Evolutionary conservation across 2,113 vertebrate genomes (phyloP), one percentile per base, ranked within the genome.

Genomic region (Calcarius ornatus): DNA sequence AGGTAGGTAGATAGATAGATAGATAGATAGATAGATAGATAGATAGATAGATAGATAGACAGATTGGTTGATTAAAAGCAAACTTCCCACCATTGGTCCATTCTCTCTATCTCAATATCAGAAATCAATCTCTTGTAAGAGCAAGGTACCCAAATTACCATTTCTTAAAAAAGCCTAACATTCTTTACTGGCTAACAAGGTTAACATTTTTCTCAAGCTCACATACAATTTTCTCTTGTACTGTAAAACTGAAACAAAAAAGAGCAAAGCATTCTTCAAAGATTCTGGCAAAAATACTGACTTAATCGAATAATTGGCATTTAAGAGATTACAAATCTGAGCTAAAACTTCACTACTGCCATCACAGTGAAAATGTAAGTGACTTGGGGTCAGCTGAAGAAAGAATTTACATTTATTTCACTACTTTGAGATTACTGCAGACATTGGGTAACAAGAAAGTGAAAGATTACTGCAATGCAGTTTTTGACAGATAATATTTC

Each of bases 401-500:
- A 95, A 75, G 50, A 90, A 69, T 20, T 82, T 79, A 45, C 11
- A 80, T 83, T 95, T 90, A 72, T 91, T 95, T 87, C 76, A 77
- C 50, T 68, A 66, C 51, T 90, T 68, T 56, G 76, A 86, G 68
- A 93, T 81, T 93, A 70, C 1, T 75, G 43, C 43, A 92, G 79
- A 70, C 80, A 63, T 63, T 93, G 88, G 73, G 68, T 75, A 93
- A 93, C 59, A 86, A 92, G 93, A 83, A 71, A 2, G 2, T 88
- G 60, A 86, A 93, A 92, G 54, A 95, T 83, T 66, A 73, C 79
- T 71, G 82, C 85, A 94, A 53, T 70, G 76, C 75, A 86, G 64
- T 86, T 94, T 88, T 85, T 94, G 78, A 96, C 81, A 88, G 89
- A 85, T 71, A 94, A 64, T 92, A 93, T 76, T 94, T 95, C 81